These are phyloP conservation scores for Rhyzopertha dominica DNA, from an alignment of 1,140 invertebrate genomes.

Conservation along the genomic window DNA sequence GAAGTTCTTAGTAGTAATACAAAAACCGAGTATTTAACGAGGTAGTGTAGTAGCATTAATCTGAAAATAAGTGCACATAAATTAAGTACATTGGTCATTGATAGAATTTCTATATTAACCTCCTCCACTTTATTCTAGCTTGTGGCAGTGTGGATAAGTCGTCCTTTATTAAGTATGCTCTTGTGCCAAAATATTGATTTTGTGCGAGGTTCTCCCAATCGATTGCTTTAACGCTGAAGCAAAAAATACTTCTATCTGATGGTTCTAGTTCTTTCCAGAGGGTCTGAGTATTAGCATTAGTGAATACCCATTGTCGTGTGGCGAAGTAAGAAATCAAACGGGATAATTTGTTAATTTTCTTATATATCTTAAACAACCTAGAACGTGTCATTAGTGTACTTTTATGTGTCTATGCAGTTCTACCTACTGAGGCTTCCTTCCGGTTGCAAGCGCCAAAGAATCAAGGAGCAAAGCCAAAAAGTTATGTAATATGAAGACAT, in stretches of 20 bases:
- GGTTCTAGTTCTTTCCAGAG: slow-evolving; percentile 50
- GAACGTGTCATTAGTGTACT: too few relatives aligned
- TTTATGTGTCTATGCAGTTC: too few relatives aligned
- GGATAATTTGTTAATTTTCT: slow-evolving; percentile 62
- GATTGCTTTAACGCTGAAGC: slow-evolving; percentile 54
- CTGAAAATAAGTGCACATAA: too few relatives aligned
- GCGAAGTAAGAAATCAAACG: slow-evolving; percentile 64
- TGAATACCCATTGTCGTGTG: slow-evolving; percentile 60
- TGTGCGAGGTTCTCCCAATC: slow-evolving; percentile 57
- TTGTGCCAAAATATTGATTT: slow-evolving; percentile 58
- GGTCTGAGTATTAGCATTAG: slow-evolving; percentile 52
- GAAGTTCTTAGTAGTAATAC: too few relatives aligned
- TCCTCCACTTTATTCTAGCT: slow-evolving; percentile 55
- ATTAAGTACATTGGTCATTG: too few relatives aligned
- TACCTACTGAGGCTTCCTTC: too few relatives aligned
- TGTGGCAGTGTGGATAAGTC: slow-evolving; percentile 59
- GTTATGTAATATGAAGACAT: too few relatives aligned
- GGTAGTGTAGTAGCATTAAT: too few relatives aligned
- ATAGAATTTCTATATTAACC: too few relatives aligned
- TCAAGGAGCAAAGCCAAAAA: too few relatives aligned
- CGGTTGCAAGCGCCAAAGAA: too few relatives aligned
- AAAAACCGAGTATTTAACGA: too few relatives aligned
- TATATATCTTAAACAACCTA: slow-evolving; percentile 63
- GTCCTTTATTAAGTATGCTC: slow-evolving; percentile 68
- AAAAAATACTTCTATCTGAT: slow-evolving; percentile 54